Base-by-base conservation (phyloP, 1,140 invertebrate genomes). In the Zaprionus nigranus region DNA sequence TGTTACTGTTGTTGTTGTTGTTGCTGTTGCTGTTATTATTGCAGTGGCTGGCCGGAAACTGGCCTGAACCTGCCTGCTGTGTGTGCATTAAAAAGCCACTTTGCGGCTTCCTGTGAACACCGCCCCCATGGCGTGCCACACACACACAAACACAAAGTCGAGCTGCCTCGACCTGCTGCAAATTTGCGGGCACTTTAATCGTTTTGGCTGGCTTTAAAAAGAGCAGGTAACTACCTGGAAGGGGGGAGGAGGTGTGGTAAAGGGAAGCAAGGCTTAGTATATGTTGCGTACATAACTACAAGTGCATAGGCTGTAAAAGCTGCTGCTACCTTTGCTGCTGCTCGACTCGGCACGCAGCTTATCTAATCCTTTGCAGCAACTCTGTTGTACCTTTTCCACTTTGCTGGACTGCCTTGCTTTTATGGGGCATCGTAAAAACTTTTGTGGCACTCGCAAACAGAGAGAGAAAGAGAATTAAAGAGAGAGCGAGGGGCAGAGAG, bases 21-120 rank as follows among this genome's bases (percentile, higher is more conserved):
- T 65, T 78, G 40, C 57, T 49, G 22, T 34, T 70, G 57, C 60
- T 78, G 46, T 61, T 46, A 56, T 46, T 62, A 40, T 38, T 59
- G 67, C 58, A 60, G 38, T 61, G 34, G 51, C 40, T 30, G 58
- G 66, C 72, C 65, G 30, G 65, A 51, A 28, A 22, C 51, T 66
- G 54, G 38, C n/a, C 59, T 53, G 66, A 63, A 36, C 67, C 81
- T 65, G 78, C 80, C 40, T 46, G 40, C 40, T 46, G 40, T 88
- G 83, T 87, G 84, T 88, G 84, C 84, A 87, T 87, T 87, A 88
- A 87, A 87, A 87, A 88, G 84, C 84, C 84, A 87, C 84, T 87
- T 87, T 87, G 84, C 81, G 81, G 85, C 84, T 87, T 87, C 84
- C 83, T 87, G 83, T 81, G 80, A 82, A 80, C 80, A 82, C 73